Evolutionary conservation across 1,140 invertebrate genomes (phyloP), one percentile per base, ranked within the genome.

Genomic region (Cryptotermes secundus): DNA sequence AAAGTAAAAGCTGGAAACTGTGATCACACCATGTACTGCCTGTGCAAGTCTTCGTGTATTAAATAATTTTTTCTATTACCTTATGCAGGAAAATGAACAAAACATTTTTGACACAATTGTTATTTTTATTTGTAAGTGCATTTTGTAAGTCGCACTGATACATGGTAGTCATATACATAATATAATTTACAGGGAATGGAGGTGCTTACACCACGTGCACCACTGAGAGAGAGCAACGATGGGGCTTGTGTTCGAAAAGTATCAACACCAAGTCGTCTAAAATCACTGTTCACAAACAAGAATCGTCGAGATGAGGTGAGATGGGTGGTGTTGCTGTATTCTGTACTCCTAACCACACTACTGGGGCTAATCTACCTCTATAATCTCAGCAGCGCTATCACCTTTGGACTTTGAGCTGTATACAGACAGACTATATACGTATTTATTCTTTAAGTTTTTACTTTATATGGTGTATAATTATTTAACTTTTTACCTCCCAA

Each of bases 231-330:
- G 38, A 65, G 79, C 31, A 84, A 84, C 49, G 83, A 84, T 80
- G 42, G 38, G 1, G 38, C 81, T 31, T 34, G 24, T 42, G 31
- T 31, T 82, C 79, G 83, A n/a, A 79, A 80, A 36, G 83, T 22
- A 19, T 38, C 36, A 26, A 84, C 83, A 42, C 83, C 83, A 35
- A 79, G 72, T 42, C 83, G 83, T 24, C 36, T 84, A 9, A 84
- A 72, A 36, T 34, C 42, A n/a, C 79, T 84, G 38, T 84, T 84
- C 36, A 35, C n/a, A 14, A 42, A 31, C 12, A 80, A 79, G 24
- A 84, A 31, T 80, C 83, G 72, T 38, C 42, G 83, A 35, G 83
- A 84, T 80, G 83, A 84, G 83, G 83, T 84, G 72, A 59, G 81
- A 34, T 72, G 26, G 26, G n/a, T 59, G 53, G 12, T n/a, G n/a